Conservation (phyloP, 2,797 vertebrate species). For the Myotis findleyi region DNA sequence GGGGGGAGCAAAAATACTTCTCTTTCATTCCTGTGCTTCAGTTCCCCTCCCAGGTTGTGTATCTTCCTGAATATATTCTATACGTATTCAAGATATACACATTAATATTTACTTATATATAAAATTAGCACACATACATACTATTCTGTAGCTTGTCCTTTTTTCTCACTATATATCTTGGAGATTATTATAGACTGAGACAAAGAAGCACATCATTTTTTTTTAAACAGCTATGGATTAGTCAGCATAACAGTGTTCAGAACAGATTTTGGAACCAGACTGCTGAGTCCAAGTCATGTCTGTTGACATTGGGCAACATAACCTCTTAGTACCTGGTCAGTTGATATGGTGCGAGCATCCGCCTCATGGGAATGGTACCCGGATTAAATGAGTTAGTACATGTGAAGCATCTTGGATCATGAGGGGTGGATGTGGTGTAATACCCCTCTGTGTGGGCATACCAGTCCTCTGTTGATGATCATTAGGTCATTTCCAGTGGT, state of each 20-base stretch:
- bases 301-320: not conserved
- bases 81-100: not conserved
- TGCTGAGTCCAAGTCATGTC: not conserved
- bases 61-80: not conserved
- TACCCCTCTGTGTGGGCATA: fast-evolving
- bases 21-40: not conserved
- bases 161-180: not conserved
- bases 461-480: not conserved
- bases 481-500: not conserved
- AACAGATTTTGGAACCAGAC: not conserved
- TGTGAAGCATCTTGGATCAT: not conserved
- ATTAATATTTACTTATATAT: not conserved
- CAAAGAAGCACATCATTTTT: not conserved
- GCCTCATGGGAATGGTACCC: not conserved
- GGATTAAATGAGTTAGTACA: not conserved
- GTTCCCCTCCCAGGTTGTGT: not conserved
- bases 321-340: not conserved
- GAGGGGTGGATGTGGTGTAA: fast-evolving
- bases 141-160: not conserved
- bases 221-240: not conserved
- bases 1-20: not conserved
- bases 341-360: not conserved
- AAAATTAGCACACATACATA: not conserved
- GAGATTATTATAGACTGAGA: not conserved
- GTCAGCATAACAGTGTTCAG: not conserved